These are phyloP conservation scores for Drosophila orena DNA, from an alignment of 1,140 invertebrate species.

Conservation along the genomic window DNA sequence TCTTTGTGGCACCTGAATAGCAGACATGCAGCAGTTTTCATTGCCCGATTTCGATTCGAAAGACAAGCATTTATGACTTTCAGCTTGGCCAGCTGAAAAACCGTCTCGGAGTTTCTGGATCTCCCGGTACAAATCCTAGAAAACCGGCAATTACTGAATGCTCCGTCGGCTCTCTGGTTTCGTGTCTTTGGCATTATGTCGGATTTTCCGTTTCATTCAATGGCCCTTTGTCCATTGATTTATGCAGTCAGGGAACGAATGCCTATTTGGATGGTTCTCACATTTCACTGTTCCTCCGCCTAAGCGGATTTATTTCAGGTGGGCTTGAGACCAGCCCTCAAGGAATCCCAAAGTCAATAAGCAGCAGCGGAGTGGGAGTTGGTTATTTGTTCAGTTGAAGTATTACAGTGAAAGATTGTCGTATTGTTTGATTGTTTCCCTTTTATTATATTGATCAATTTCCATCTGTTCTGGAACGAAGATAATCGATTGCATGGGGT, in stretches of 20 bases:
- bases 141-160: constrained; percentile 51
- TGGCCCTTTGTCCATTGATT: constrained; percentile 69
- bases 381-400: constrained; percentile 35
- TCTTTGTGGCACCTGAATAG: constrained; percentile 70
- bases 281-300: constrained; percentile 17
- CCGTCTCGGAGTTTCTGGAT: neutral
- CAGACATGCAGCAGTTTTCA: constrained; percentile 24
- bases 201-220: constrained; percentile 68
- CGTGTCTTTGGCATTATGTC: constrained; percentile 48
- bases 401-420: constrained; percentile 62
- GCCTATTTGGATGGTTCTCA: constrained; percentile 19
- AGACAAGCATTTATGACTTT: constrained; percentile 71
- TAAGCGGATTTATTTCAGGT: constrained; percentile 75
- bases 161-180: constrained; percentile 18
- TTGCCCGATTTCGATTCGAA: constrained; percentile 32
- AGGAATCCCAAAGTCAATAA: constrained; percentile 46
- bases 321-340: constrained; percentile 64
- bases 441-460: constrained; percentile 30
- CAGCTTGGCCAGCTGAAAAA: constrained; percentile 71
- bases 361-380: constrained; percentile 11
- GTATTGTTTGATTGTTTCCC: constrained; percentile 64
- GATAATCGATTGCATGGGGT: constrained; percentile 34
- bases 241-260: constrained; percentile 58
- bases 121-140: constrained; percentile 25
- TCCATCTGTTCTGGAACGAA: constrained; percentile 39